Base-by-base conservation (phyloP, 1,140 invertebrate genomes). In the Heliconius hermathena region DNA sequence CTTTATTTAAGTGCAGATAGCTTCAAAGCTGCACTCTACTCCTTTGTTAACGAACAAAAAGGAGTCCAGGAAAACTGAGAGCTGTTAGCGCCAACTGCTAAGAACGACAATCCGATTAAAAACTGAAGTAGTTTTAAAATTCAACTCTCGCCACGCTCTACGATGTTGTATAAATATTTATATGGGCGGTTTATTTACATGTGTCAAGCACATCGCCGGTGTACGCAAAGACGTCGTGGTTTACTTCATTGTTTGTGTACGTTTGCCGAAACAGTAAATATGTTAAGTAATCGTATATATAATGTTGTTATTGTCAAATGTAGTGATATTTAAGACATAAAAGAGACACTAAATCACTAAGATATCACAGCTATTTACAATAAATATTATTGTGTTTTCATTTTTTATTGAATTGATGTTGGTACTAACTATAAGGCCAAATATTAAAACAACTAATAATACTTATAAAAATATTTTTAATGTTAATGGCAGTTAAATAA, bases 81-180 rank as follows among this genome's bases (percentile, higher is more conserved):
- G 73, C 60, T 74, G 72, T 79, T 79, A 79, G 52, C 77, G 52
- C 72, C n/a, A 74, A 74, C 77, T 54, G 46, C n/a, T 75, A 76
- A 71, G 75, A 76, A 76, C 33, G 38, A 38, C 60, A 46, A 74
- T 74, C 54, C 57, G 76, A 74, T 77, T 81, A 81, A 81, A 81
- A 81, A 72, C 76, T 73, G n/a, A 74, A 49, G 71, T 81, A 73
- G 49, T 41, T 74, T 78, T 74, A 72, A 78, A 81, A 81, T 78
- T 78, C 76, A 75, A 72, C 71, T 72, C 73, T 73, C 57, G 49
- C 79, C 73, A 20, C 49, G 80, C 74, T 78, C 54, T 77, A 57
- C 79, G 76, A 84, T 82, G 79, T 81, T 81, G 74, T 77, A 84
- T 86, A 86, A 86, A 86, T 83, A 85, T 87, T 85, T 85, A 83